Evolutionary conservation across 2,888 invertebrate species (phyloP).

Genomic region (Hipparchia sbordonii): DNA sequence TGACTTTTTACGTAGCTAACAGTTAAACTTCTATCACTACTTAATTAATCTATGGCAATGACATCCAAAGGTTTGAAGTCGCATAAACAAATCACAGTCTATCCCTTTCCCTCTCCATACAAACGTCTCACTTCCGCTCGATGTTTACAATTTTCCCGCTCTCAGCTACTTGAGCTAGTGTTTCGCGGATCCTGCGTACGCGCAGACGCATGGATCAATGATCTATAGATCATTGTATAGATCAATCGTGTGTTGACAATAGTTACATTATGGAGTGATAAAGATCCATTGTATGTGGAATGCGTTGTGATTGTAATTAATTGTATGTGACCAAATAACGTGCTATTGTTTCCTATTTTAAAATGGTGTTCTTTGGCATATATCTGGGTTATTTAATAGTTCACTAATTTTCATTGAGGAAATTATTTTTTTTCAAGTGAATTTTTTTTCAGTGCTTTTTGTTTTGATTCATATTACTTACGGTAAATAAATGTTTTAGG

Average conservation of each 20-base stretch:
- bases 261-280: conserved; percentile 41
- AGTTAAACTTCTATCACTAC: neutral
- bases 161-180: conserved; percentile 49
- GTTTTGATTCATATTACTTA: too few relatives aligned
- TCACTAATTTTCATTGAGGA: too few relatives aligned
- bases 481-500: too few relatives aligned
- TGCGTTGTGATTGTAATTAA: conserved; percentile 41
- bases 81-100: conserved; percentile 52
- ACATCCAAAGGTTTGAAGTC: conserved; percentile 48
- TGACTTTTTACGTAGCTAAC: neutral
- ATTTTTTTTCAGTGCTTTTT: too few relatives aligned
- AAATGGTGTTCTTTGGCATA: conserved; percentile 39
- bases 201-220: conserved; percentile 50
- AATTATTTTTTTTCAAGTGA: too few relatives aligned
- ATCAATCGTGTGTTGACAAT: conserved; percentile 37
- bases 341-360: conserved; percentile 35
- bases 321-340: conserved; percentile 46
- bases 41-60: conserved; percentile 47
- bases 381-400: neutral
- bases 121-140: conserved; percentile 49
- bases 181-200: conserved; percentile 55
- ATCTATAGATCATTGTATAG: conserved; percentile 41
- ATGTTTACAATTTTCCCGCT: conserved; percentile 68
- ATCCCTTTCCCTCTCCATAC: conserved; percentile 53
- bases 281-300: conserved; percentile 47